Conservation (phyloP, 2,888 invertebrate species). For the Drosophila koepferae region DNA sequence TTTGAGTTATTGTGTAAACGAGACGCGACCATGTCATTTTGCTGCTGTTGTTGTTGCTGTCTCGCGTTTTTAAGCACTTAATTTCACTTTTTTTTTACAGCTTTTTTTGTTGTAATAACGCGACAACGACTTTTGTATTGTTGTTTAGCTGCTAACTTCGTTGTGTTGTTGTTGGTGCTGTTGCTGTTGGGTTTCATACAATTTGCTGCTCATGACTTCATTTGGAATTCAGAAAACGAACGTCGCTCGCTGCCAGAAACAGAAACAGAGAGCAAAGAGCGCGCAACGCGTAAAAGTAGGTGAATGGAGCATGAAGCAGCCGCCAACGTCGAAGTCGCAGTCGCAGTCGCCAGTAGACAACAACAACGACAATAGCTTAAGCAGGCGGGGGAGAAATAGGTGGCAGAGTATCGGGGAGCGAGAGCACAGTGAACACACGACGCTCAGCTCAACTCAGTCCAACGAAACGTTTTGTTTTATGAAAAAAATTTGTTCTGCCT, state of each 20-base stretch:
- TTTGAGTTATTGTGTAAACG: slow-evolving; percentile 79
- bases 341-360: slow-evolving; percentile 40
- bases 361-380: slow-evolving; percentile 46
- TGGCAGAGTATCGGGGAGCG: slow-evolving; percentile 1
- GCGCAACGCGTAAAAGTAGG: slow-evolving; percentile 81
- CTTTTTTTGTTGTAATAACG: slow-evolving; percentile 69
- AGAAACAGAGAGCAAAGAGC: slow-evolving; percentile 62
- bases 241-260: slow-evolving; percentile 55
- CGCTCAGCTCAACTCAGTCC: slow-evolving; percentile 16
- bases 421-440: slow-evolving; percentile 19
- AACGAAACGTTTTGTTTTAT: slow-evolving; percentile 52
- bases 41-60: slow-evolving; percentile 43
- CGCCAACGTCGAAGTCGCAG: slow-evolving; percentile 26
- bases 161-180: slow-evolving; percentile 28
- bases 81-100: slow-evolving; percentile 74
- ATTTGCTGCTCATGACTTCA: slow-evolving; percentile 78
- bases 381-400: slow-evolving; percentile 15
- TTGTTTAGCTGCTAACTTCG: slow-evolving; percentile 39
- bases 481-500: slow-evolving; percentile 40
- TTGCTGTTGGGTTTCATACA: slow-evolving; percentile 55
- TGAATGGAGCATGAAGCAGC: slow-evolving; percentile 82
- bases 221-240: slow-evolving; percentile 81
- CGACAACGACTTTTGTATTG: slow-evolving; percentile 70
- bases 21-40: slow-evolving; percentile 75
- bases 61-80: slow-evolving; percentile 70